Evolutionary conservation across 2,113 vertebrate genomes (phyloP).

Genomic region (Syrmaticus mikado): DNA sequence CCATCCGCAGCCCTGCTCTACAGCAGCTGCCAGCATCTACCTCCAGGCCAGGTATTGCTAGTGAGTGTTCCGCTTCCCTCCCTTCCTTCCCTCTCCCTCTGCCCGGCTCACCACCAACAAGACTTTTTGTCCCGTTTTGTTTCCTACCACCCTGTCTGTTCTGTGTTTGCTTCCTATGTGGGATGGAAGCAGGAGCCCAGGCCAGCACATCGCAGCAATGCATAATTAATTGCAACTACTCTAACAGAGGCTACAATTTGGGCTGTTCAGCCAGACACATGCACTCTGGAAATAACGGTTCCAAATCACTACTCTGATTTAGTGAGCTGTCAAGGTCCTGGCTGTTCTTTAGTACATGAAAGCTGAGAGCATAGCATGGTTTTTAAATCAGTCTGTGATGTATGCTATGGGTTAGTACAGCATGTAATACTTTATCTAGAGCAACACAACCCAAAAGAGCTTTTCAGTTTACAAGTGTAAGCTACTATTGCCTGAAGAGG

Average conservation of each 20-base stretch:
- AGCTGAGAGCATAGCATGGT: neutral
- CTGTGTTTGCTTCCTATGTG: neutral
- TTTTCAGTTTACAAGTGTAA: neutral
- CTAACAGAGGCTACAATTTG: conserved; percentile 14
- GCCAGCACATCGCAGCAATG: neutral
- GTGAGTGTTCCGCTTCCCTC: neutral
- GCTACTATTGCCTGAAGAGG: neutral
- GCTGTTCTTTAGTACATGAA: neutral
- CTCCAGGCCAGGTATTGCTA: neutral
- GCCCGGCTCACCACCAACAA: neutral
- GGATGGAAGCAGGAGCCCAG: neutral
- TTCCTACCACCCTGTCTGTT: neutral
- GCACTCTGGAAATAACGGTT: neutral
- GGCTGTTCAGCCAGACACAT: conserved; percentile 9
- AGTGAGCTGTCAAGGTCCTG: conserved; percentile 29
- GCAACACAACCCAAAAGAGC: conserved; percentile 19
- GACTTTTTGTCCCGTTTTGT: neutral
- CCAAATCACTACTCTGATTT: conserved; percentile 7
- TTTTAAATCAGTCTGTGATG: neutral
- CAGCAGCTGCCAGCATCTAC: neutral
- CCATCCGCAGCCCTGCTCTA: neutral
- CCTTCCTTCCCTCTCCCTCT: neutral
- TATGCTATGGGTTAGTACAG: neutral
- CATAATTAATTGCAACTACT: conserved; percentile 1
- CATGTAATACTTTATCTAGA: neutral